These are phyloP conservation scores for Agrilus cyanescens DNA, from an alignment of 2,888 invertebrate species.

Conservation along the genomic window DNA sequence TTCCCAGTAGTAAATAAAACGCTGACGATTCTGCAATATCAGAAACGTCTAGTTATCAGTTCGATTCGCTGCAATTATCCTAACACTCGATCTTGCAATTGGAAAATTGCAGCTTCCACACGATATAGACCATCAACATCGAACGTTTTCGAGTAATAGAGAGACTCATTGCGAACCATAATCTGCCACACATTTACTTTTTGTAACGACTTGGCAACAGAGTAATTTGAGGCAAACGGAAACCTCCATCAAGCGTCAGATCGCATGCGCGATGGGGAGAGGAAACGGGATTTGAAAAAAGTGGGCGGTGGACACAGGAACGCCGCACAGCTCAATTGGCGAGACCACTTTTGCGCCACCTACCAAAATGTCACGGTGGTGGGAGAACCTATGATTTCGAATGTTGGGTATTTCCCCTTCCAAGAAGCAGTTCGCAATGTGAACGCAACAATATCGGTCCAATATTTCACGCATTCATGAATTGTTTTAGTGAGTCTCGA, in stretches of 20 bases:
- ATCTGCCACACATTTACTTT: too few relatives aligned
- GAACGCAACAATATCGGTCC: slow-evolving; percentile 35
- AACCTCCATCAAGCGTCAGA: too few relatives aligned
- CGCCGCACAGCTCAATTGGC: slow-evolving; percentile 9
- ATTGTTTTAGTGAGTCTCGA: slow-evolving; percentile 20
- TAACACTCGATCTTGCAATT: background rate
- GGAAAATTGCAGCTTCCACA: too few relatives aligned
- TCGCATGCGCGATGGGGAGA: background rate
- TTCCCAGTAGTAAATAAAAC: too few relatives aligned
- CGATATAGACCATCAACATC: too few relatives aligned
- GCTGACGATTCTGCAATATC: too few relatives aligned
- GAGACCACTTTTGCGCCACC: slow-evolving; percentile 12
- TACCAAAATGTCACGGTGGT: slow-evolving; percentile 18
- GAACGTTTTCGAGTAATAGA: too few relatives aligned
- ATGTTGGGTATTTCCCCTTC: slow-evolving; percentile 27
- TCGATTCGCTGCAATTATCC: too few relatives aligned
- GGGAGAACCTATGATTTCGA: slow-evolving; percentile 35
- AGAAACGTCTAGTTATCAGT: too few relatives aligned
- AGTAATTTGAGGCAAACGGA: too few relatives aligned
- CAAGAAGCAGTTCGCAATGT: slow-evolving; percentile 36
- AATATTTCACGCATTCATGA: slow-evolving; percentile 10
- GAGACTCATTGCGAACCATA: too few relatives aligned
- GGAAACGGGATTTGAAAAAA: slow-evolving; percentile 2
- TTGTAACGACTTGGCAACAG: too few relatives aligned
- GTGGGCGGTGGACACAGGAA: slow-evolving; percentile 12